Base-by-base conservation (phyloP, 2,113 vertebrate genomes). In the Lagopus leucura region DNA sequence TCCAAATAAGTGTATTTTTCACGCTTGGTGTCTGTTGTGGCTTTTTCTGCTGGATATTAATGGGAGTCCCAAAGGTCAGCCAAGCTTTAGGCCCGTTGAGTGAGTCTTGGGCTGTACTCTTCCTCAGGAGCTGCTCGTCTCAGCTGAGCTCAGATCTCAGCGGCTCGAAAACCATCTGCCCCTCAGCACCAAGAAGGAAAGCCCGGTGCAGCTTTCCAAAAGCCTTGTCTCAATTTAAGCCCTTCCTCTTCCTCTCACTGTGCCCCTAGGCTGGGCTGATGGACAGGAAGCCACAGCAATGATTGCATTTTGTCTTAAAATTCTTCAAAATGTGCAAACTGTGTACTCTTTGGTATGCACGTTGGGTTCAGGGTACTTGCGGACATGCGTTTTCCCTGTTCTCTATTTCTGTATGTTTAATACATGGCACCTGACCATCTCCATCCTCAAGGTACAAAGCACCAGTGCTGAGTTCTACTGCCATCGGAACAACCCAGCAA, bases 1-100 rank as follows among this genome's bases (percentile, higher is more conserved):
- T 89, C 71, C 93, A 94, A 95, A 92, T 72, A 96, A 96, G 87
- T 96, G 63, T 1, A 61, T 93, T 92, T 94, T 95, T 83, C 55
- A 64, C 67, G 16, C 6, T 71, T 42, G 9, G 1, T 28, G 28
- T 64, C 74, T 92, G 6, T 28, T 83, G 70, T 82, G 70, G 34
- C n/a, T 48, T 72, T 93, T 94, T 90, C 86, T 87, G 79, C n/a
- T 2, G 32, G 42, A 58, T 50, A 47, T 73, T 55, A 80, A 61
- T 20, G 40, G 43, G 19, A 64, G 66, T 83, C 76, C 65, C 78
- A 81, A 58, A 64, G 40, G 40, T 15, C 60, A 67, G 64, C 10
- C 4, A 10, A 87, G 45, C 18, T 72, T 7, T 1, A 34, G 4
- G n/a, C 27, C 32, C 5, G 1, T n/a, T 43, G 18, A 40, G 61